Conservation (phyloP, 2,113 vertebrate species). For the Suncus etruscus region DNA sequence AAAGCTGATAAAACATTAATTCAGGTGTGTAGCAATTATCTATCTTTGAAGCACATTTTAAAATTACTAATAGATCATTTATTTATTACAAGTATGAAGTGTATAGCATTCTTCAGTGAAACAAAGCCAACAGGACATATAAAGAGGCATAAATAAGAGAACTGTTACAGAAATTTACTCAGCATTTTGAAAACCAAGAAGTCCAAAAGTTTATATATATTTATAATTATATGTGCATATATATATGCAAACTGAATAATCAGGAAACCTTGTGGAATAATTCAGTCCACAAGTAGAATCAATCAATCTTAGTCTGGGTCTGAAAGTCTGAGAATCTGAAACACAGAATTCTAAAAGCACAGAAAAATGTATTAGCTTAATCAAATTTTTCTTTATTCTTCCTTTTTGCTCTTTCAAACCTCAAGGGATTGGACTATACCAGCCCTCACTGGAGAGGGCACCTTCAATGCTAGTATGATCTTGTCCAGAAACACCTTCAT, state of each 20-base stretch:
- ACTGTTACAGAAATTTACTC: too few species aligned
- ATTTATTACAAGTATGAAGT: conserved; percentile 14
- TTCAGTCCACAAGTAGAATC: too few species aligned
- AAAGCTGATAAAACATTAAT: conserved; percentile 9
- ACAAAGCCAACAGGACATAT: background rate
- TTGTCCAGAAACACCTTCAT: background rate
- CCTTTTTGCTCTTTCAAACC: background rate
- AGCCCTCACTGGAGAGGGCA: background rate
- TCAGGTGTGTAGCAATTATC: conserved; percentile 20
- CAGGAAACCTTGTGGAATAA: too few species aligned
- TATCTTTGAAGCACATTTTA: conserved; percentile 22
- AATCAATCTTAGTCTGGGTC: too few species aligned
- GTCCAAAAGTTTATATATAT: too few species aligned
- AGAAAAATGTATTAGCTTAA: background rate
- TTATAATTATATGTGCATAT: too few species aligned
- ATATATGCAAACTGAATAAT: too few species aligned
- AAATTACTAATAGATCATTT: conserved; percentile 20
- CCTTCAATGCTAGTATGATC: background rate
- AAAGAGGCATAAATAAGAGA: too few species aligned
- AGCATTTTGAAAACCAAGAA: too few species aligned
- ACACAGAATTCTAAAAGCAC: too few species aligned
- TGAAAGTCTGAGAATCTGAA: too few species aligned
- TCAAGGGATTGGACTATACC: background rate
- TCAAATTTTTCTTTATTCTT: background rate
- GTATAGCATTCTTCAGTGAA: conserved; percentile 25